phyloP scores from a whole-genome alignment of 1,140 invertebrate genomes.

The Thalassaphorura encarpata region DNA sequence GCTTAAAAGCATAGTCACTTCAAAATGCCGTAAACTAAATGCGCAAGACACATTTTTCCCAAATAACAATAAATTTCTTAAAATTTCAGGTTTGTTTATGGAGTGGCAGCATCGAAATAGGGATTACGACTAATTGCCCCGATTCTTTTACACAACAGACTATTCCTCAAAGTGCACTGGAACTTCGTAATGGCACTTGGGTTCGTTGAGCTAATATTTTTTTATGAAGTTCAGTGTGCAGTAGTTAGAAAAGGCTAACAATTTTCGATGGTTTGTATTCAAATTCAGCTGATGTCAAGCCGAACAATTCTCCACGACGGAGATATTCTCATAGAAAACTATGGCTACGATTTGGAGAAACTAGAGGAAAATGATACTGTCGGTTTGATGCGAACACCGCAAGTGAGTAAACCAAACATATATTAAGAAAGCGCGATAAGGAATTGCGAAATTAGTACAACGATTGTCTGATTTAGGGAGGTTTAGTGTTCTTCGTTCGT shows the following conservation, averaged over 20 bases:
- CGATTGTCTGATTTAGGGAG: slow-evolving; percentile 45
- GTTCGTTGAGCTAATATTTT: slow-evolving; percentile 47
- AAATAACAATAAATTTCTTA: slow-evolving; percentile 6
- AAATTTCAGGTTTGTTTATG: slow-evolving; percentile 59
- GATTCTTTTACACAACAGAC: slow-evolving; percentile 50
- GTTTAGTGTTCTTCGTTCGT: slow-evolving; percentile 81
- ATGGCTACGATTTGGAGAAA: slow-evolving; percentile 71
- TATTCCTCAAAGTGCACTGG: slow-evolving; percentile 70
- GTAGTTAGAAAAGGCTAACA: background rate
- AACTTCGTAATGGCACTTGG: slow-evolving; percentile 75
- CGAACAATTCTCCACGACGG: slow-evolving; percentile 75
- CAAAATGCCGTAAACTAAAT: background rate
- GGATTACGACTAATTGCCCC: slow-evolving; percentile 43
- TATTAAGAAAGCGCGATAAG: background rate
- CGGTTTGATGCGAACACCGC: slow-evolving; percentile 67
- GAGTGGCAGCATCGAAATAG: slow-evolving; percentile 70
- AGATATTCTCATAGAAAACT: slow-evolving; percentile 61
- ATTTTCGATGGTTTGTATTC: background rate
- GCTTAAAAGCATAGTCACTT: background rate
- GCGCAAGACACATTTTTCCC: background rate
- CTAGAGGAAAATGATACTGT: slow-evolving; percentile 74
- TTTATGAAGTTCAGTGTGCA: background rate
- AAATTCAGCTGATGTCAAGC: slow-evolving; percentile 63
- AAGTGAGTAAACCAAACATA: slow-evolving; percentile 42
- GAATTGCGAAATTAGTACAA: background rate